phyloP scores from a whole-genome alignment of 2,797 vertebrate species.

The Esox masquinongy region DNA sequence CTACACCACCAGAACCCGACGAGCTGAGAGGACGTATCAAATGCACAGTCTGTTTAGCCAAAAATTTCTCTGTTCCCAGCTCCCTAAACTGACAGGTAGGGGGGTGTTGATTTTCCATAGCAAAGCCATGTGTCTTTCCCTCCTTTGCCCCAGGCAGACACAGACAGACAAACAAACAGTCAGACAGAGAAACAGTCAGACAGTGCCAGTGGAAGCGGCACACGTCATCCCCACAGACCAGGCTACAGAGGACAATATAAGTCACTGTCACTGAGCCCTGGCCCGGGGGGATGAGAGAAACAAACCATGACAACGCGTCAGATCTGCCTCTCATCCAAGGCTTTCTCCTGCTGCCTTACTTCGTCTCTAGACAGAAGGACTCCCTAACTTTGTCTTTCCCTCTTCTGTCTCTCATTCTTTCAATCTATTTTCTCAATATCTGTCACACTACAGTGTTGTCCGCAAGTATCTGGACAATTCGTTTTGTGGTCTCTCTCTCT shows the following conservation, averaged over 20 bases:
- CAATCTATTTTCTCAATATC: too few species aligned
- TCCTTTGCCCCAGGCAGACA: constrained; percentile 35
- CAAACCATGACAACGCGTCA: background rate
- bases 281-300: background rate
- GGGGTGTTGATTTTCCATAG: background rate
- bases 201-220: background rate
- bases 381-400: too few species aligned
- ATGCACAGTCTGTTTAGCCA: background rate
- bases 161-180: constrained; percentile 34
- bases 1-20: constrained; percentile 82
- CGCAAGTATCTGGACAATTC: too few species aligned
- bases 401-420: too few species aligned
- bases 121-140: background rate
- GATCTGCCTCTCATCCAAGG: background rate
- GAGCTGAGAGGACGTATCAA: constrained; percentile 73
- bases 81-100: background rate
- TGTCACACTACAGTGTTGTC: too few species aligned
- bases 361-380: too few species aligned
- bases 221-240: background rate
- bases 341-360: too few species aligned
- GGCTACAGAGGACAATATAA: background rate
- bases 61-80: background rate
- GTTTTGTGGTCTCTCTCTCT: too few species aligned
- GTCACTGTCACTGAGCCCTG: background rate
- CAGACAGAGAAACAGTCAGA: background rate